Percentiles rank a stretch among this genome's conserved stretches.
These are phyloP conservation scores for Episyrphus balteatus DNA, from an alignment of 1,140 invertebrate species.

Conservation along the genomic window DNA sequence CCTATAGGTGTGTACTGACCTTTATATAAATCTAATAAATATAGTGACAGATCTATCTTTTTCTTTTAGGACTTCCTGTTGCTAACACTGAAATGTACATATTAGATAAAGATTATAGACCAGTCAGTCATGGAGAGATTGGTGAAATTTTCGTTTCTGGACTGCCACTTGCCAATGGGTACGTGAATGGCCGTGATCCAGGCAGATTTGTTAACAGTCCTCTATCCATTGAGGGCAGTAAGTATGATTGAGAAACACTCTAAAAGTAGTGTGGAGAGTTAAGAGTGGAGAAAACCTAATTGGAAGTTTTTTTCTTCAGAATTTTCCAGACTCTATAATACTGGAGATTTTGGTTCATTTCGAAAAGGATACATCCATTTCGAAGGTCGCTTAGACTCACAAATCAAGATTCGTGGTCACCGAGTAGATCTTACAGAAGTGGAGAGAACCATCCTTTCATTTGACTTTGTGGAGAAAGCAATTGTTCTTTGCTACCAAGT, in stretches of 20 bases:
- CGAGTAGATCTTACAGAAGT: slow-evolving; percentile 72
- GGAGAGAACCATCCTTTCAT: slow-evolving; percentile 47
- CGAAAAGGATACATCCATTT: slow-evolving; percentile 60
- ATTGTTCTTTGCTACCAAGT: slow-evolving; percentile 69
- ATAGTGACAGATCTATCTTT: not conserved
- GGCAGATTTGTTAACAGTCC: slow-evolving; percentile 64
- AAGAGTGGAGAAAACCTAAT: not conserved
- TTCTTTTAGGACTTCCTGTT: slow-evolving; percentile 41
- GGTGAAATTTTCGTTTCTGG: slow-evolving; percentile 74
- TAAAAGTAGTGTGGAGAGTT: no score
- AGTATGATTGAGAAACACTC: no score
- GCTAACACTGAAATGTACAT: slow-evolving; percentile 72
- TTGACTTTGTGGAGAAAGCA: slow-evolving; percentile 32
- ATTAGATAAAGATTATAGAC: slow-evolving; percentile 55
- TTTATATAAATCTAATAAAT: no score
- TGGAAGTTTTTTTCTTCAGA: slow-evolving; percentile 34
- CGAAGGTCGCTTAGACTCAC: slow-evolving; percentile 73
- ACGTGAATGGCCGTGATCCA: slow-evolving; percentile 61
- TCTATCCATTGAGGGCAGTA: slow-evolving; percentile 53
- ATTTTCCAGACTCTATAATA: slow-evolving; percentile 58
- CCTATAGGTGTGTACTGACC: slow-evolving; percentile 80
- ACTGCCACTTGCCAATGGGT: slow-evolving; percentile 63
- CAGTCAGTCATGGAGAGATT: slow-evolving; percentile 54
- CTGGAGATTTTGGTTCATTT: slow-evolving; percentile 70
- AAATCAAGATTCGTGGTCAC: slow-evolving; percentile 78